Base-by-base conservation (phyloP, 2,888 invertebrate species). In the Cremastinae sp. region DNA sequence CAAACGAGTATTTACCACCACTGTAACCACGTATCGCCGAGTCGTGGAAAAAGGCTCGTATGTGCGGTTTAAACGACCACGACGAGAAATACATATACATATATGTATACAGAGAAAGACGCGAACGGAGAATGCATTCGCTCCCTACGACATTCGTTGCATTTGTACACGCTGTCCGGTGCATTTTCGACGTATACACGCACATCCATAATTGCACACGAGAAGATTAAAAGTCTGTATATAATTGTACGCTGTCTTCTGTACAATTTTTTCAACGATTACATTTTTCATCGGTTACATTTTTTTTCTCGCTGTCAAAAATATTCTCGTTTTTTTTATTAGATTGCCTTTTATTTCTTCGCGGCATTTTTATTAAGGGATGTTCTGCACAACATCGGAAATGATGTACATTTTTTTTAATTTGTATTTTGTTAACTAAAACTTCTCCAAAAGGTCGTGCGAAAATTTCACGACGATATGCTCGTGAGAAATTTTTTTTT, bases 1-100 rank as follows among this genome's bases (percentile, higher is more conserved):
- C 66, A 75, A 71, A 78, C 62, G 62, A 70, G 77, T 71, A 71
- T 69, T 77, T 77, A 69, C 69, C 80, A 79, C 80, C 78, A 72
- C 79, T 28, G 5, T 28, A 28, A 49, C 12, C 68, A 45, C 54
- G 59, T 62, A 71, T 75, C 78, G 62, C 69, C 47, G 65, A 47
- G 70, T 18, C 47, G 58, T 18, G 69, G 68, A 68, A 65, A 78
- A 75, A 73, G 45, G 53, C 45, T 64, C 62, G 54, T 64, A 69
- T 54, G 72, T 28, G 28, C 28, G 28, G 2, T 53, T 71, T 68
- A 73, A 78, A 71, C 64, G 56, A 8, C 34, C 53, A 9, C 36
- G 68, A 74, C 64, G 72, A 59, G 28, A 69, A 59, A 18, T n/a
- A n/a, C n/a, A n/a, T n/a, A n/a, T n/a, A n/a, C n/a, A n/a, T n/a